Conservation (phyloP, 2,113 vertebrate genomes). For the Ammodytes marinus region DNA sequence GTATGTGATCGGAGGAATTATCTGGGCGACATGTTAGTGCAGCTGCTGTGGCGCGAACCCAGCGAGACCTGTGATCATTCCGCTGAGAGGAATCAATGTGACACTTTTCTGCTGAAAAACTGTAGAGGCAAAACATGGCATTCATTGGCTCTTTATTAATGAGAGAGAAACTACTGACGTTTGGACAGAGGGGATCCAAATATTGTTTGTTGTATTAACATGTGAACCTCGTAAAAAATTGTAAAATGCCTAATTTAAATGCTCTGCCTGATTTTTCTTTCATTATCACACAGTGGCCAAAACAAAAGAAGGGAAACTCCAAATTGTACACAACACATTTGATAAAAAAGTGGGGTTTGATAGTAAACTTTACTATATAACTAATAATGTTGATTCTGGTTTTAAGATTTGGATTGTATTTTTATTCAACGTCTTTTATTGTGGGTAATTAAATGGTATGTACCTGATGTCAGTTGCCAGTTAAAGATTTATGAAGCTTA, state of each 20-base stretch:
- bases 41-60: constrained; percentile 7
- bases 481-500: neutral
- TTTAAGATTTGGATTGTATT: neutral
- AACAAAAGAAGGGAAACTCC: no score
- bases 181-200: constrained; percentile 1
- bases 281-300: no score
- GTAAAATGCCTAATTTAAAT: neutral
- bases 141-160: neutral
- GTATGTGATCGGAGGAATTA: neutral
- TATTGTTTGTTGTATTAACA: neutral
- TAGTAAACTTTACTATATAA: no score
- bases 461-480: neutral
- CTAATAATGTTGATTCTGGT: neutral
- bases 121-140: neutral
- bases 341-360: no score
- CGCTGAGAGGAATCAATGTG: neutral
- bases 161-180: neutral
- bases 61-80: neutral
- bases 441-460: neutral
- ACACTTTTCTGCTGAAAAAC: neutral
- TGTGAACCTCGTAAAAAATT: neutral
- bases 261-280: neutral
- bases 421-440: neutral
- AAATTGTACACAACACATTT: no score
- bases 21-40: neutral